Conservation (phyloP, 1,140 invertebrate species). For the Cyrtorhinus lividipennis region DNA sequence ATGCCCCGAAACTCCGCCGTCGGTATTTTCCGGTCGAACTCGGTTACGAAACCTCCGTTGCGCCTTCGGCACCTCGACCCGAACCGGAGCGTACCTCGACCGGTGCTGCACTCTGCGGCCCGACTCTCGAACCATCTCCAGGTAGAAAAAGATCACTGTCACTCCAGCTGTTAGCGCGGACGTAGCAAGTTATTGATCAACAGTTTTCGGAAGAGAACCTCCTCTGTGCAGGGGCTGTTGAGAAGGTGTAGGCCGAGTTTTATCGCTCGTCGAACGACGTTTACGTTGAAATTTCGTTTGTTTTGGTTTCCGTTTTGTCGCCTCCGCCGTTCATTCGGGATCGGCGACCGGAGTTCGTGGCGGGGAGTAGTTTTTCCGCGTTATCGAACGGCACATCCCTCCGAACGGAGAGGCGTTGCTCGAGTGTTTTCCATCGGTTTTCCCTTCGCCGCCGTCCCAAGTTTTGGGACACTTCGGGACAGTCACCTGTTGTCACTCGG, state of each 20-base stretch:
- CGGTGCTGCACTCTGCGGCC: conserved; percentile 8
- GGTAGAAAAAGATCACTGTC: conserved; percentile 13
- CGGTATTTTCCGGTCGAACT: too few species aligned
- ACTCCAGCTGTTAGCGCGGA: conserved; percentile 21
- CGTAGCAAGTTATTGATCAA: conserved; percentile 21
- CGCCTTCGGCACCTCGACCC: too few species aligned
- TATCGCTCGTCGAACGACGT: neutral
- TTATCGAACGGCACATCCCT: too few species aligned
- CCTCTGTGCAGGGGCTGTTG: neutral
- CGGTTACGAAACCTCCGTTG: too few species aligned
- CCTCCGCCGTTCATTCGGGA: neutral
- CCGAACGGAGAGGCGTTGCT: too few species aligned
- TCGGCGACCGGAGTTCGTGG: conserved; percentile 2
- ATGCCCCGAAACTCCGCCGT: too few species aligned
- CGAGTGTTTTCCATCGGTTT: too few species aligned
- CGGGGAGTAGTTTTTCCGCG: conserved; percentile 14
- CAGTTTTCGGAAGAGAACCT: conserved; percentile 13
- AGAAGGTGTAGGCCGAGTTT: neutral
- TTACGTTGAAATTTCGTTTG: neutral
- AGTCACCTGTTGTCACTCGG: too few species aligned
- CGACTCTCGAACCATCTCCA: neutral
- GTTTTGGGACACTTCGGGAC: too few species aligned
- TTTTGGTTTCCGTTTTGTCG: neutral
- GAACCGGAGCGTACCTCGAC: too few species aligned
- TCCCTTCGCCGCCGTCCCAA: too few species aligned